phyloP scores from a whole-genome alignment of 2,113 vertebrate species.

The Podarcis cretensis region DNA sequence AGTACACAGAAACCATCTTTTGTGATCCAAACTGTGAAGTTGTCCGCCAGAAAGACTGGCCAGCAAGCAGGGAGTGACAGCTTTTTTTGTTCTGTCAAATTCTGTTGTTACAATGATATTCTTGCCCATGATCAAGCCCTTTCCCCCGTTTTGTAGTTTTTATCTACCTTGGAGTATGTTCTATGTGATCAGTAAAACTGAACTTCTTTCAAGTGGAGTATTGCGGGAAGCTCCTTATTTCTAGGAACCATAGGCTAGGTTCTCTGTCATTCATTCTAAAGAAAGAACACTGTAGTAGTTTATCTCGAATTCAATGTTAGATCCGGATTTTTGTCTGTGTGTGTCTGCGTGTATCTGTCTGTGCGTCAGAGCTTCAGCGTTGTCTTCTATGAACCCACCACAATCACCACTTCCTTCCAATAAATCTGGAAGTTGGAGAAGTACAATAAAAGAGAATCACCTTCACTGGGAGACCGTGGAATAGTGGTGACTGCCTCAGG shows the following conservation, averaged over 20 bases:
- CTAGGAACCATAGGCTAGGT: not conserved
- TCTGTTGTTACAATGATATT: not conserved
- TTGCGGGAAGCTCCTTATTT: not conserved
- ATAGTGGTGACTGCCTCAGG: too few species aligned
- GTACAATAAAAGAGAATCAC: too few species aligned
- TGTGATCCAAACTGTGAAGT: conserved; percentile 6
- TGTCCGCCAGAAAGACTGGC: not conserved
- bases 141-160: not conserved
- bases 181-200: not conserved
- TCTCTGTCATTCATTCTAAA: not conserved
- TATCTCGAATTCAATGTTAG: too few species aligned
- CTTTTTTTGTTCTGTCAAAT: conserved; percentile 10
- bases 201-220: not conserved
- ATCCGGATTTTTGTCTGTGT: too few species aligned
- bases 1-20: not conserved
- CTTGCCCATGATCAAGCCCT: not conserved
- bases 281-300: not conserved
- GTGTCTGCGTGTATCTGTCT: too few species aligned
- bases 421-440: too few species aligned
- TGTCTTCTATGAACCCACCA: too few species aligned
- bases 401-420: too few species aligned
- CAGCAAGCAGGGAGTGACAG: not conserved
- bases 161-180: not conserved
- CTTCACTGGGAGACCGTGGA: too few species aligned
- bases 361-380: too few species aligned